Evolutionary conservation across 2,113 vertebrate species (phyloP), one percentile per base, ranked within the genome.

Genomic region (Uria aalge): DNA sequence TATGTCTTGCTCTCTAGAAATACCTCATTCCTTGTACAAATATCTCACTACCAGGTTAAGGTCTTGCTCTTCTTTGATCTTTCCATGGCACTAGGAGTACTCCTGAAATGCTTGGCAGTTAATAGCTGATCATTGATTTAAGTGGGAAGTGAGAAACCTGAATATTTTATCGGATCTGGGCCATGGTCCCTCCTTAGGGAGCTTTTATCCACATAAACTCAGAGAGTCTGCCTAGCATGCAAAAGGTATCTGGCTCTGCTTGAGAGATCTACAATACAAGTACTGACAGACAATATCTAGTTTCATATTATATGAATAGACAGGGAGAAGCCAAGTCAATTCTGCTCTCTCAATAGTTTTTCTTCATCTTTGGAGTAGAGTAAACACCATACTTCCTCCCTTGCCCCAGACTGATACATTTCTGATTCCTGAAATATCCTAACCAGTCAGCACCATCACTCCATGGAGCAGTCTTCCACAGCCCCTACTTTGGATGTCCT

Each of bases 91-190:
- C 41, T 50, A 90, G 55, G 29, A 90, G 41, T 88, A 90, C 60
- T 92, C 10, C 47, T 96, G 76, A 81, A 94, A 84, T 68, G 8
- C 85, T 89, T 94, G 85, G 76, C 88, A 85, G 83, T 86, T 95
- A 94, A 89, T 93, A 96, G 73, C 48, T 56, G 64, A 91, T 96
- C 87, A 90, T 92, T 90, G 93, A 97, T 96, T 96, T 94, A 90
- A 93, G 90, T 76, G 53, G 74, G 43, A 96, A 96, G 90, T 76
- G 66, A 97, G 90, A 94, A 97, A 91, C 45, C 30, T 92, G 94
- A 96, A 97, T 96, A 96, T 97, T 97, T 97, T 92, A 96, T 96
- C 4, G 7, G 67, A 92, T 92, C 48, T 91, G 64, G 76, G 79
- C 95, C 79, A 56, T 50, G 40, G 85, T 89, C 24, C 8, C 68